Base-by-base conservation (phyloP, 1,140 invertebrate genomes). In the Asobara japonica region DNA sequence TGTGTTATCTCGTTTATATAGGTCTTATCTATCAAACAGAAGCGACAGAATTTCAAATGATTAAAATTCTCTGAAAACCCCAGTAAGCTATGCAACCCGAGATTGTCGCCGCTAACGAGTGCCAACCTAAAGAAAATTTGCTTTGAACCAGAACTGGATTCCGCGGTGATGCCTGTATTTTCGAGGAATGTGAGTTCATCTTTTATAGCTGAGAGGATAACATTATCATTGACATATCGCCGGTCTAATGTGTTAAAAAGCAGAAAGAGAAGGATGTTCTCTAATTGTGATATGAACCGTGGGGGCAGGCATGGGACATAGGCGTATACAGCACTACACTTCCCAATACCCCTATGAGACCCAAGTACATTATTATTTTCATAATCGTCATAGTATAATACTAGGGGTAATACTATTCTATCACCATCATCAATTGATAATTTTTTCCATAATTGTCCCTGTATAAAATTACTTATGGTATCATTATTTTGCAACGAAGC, bases 81-180 rank as follows among this genome's bases (percentile, higher is more conserved):
- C 29, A 83, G 60, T 11, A 84, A 60, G n/a, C 66, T 56, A 74
- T 86, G 78, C 7, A 83, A 8, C 8, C 80, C 79, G 27, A 85
- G 70, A 67, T 86, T 86, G 69, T 86, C 83, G 11, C 82, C 83
- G 13, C 77, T 36, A 65, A 84, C 61, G 48, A 80, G 71, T 25
- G 25, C 38, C 51, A 84, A 61, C 68, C 72, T 60, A 72, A 83
- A 81, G 70, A 76, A 76, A 61, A 84, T 65, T 60, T 66, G 38
- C 62, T 3, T 70, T 65, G 62, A 56, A 25, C 41, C 48, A 60
- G 72, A 64, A 51, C 64, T 29, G 18, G 8, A 36, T 36, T 51
- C 48, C 16, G 82, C 20, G 22, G 56, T 29, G 6, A 73, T 69
- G 10, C 71, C 65, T 13, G 16, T 45, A 4, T 31, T 31, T 51